Conservation (phyloP, 2,888 invertebrate species). For the Euplexia lucipara region DNA sequence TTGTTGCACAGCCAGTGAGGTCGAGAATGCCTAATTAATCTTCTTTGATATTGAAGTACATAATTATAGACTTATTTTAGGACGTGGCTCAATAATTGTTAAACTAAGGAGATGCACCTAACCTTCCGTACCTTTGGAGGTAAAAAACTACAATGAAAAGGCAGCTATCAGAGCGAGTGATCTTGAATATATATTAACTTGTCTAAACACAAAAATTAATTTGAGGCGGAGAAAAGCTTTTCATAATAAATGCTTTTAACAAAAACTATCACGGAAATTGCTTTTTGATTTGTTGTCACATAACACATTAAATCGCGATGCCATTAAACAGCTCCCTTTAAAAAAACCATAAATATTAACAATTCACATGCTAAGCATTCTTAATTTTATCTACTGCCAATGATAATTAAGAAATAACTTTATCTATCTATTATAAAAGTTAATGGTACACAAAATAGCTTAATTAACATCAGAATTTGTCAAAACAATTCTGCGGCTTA, state of each 20-base stretch:
- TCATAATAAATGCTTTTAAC: neutral
- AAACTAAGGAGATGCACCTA: no score
- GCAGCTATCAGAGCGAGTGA: no score
- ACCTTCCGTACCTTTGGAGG: no score
- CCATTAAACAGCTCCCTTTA: slow-evolving; percentile 12
- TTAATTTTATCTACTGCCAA: no score
- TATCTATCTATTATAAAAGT: slow-evolving; percentile 14
- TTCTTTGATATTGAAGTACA: no score
- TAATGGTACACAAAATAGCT: slow-evolving; percentile 3
- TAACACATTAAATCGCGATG: slow-evolving; percentile 7
- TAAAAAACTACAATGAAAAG: no score
- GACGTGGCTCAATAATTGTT: no score
- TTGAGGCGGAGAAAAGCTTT: neutral
- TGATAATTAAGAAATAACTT: slow-evolving; percentile 15
- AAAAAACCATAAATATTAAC: slow-evolving; percentile 28
- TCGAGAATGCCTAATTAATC: no score
- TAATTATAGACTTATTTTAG: no score
- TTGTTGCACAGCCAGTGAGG: no score
- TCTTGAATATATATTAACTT: neutral
- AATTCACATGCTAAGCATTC: no score
- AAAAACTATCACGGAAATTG: slow-evolving; percentile 30
- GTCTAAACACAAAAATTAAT: neutral
- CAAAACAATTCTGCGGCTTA: slow-evolving; percentile 9
- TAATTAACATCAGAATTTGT: slow-evolving; percentile 28
- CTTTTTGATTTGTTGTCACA: slow-evolving; percentile 24